A percentile compares a stretch with the other conserved stretches of the same genome.
Evolutionary conservation across 2,797 vertebrate species (phyloP).

Genomic region (Pelodytes ibericus): DNA sequence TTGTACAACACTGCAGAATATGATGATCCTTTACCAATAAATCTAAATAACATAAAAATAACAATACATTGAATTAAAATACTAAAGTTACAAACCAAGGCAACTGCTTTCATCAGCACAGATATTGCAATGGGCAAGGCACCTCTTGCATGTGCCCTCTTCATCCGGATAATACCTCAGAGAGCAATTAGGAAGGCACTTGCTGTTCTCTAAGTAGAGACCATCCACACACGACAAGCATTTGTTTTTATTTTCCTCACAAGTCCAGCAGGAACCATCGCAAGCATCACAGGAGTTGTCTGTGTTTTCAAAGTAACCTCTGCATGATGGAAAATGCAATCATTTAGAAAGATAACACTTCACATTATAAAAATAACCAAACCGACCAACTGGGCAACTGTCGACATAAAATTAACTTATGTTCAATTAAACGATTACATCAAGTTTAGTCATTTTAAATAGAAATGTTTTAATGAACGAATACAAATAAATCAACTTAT

Average conservation of each 20-base stretch:
- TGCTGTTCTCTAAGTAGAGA: slow-evolving; percentile 70
- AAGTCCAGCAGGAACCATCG: slow-evolving; percentile 73
- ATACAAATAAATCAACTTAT: too few relatives aligned
- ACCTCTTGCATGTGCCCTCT: slow-evolving; percentile 74
- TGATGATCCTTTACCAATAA: too few relatives aligned
- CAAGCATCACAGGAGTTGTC: slow-evolving; percentile 71
- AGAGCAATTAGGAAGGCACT: slow-evolving; percentile 74
- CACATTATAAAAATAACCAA: too few relatives aligned
- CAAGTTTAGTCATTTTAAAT: too few relatives aligned
- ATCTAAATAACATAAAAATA: too few relatives aligned
- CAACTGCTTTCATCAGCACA: slow-evolving; percentile 72
- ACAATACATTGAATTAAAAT: too few relatives aligned
- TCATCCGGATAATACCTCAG: slow-evolving; percentile 69
- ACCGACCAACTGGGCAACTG: too few relatives aligned
- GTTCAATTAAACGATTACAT: too few relatives aligned
- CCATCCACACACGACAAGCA: slow-evolving; percentile 75
- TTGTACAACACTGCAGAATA: too few relatives aligned
- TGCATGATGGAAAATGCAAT: slow-evolving; percentile 45
- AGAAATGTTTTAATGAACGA: too few relatives aligned
- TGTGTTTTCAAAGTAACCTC: slow-evolving; percentile 74
- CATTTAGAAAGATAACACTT: neutral
- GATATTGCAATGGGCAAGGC: slow-evolving; percentile 73
- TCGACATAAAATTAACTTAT: too few relatives aligned
- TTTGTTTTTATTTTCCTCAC: slow-evolving; percentile 71
- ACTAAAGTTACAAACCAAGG: too few relatives aligned